Conservation (phyloP, 2,888 invertebrate species). For the Epirrhoe tristata region DNA sequence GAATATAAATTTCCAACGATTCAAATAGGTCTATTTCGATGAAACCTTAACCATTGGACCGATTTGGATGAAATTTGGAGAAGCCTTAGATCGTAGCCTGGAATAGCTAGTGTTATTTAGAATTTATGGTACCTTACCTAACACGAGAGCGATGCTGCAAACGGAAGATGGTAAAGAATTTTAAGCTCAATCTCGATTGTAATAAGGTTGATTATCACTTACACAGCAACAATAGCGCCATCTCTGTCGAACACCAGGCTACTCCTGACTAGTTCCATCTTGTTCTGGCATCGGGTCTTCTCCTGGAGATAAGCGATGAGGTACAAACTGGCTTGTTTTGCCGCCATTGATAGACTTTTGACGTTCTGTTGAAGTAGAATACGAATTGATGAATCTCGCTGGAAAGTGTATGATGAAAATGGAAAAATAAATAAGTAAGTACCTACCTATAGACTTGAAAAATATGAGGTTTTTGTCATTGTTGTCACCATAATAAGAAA, state of each 20-base stretch:
- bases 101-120: background rate
- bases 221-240: conserved; percentile 66
- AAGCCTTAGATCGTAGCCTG: too few species aligned
- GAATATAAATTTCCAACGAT: too few species aligned
- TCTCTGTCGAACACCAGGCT: conserved; percentile 69
- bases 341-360: conserved; percentile 58
- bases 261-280: conserved; percentile 55
- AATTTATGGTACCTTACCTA: background rate
- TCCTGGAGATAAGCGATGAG: conserved; percentile 63
- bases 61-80: too few species aligned
- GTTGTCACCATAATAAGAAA: too few species aligned
- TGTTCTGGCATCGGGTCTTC: conserved; percentile 53
- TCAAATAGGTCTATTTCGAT: too few species aligned
- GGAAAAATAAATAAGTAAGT: too few species aligned
- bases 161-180: background rate
- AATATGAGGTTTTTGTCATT: too few species aligned
- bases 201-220: conserved; percentile 50
- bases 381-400: background rate
- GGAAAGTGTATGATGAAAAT: conserved; percentile 4
- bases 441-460: too few species aligned
- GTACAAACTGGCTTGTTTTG: conserved; percentile 59
- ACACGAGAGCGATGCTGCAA: background rate
- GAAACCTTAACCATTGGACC: too few species aligned
- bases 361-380: conserved; percentile 55
- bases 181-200: background rate